A percentile compares a stretch with the other conserved stretches of the same genome.
phyloP scores from a whole-genome alignment of 2,113 vertebrate genomes.

The Pachyramphus minor region DNA sequence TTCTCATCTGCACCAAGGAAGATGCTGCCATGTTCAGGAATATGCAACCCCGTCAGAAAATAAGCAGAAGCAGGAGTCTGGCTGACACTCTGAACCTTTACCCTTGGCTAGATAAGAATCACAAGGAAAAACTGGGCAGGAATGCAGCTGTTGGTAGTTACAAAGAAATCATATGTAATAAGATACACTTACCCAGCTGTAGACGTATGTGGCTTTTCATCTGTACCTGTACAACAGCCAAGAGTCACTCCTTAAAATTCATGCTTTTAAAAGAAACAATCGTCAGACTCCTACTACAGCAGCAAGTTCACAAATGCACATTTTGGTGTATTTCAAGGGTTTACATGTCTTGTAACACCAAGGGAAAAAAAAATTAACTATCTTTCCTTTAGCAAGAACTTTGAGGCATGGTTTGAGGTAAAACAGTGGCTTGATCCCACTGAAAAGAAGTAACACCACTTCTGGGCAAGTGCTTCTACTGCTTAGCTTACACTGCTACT shows the following conservation, averaged over 20 bases:
- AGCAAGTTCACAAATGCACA: background rate
- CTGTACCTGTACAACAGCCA: slow-evolving; percentile 44
- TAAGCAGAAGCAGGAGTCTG: background rate
- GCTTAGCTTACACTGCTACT: background rate
- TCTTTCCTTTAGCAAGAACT: background rate
- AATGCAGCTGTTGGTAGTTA: background rate
- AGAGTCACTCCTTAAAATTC: background rate
- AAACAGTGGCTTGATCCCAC: background rate
- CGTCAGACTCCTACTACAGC: background rate
- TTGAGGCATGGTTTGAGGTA: background rate
- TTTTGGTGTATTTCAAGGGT: background rate
- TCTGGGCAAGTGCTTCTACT: background rate
- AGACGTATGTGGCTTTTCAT: background rate
- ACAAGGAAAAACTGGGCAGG: background rate
- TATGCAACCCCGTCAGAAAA: background rate
- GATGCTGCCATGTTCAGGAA: background rate
- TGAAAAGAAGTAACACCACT: background rate
- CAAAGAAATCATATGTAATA: background rate
- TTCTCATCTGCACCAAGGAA: background rate
- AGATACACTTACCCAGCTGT: slow-evolving; percentile 35
- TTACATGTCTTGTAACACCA: background rate
- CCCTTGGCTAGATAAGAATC: background rate
- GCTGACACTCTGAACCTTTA: background rate
- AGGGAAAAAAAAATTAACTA: background rate
- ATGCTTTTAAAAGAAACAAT: background rate